A percentile compares a stretch with the other conserved stretches of the same genome.
Conservation (phyloP, 2,888 invertebrate species). For the Pandemis cinnamomeana region DNA sequence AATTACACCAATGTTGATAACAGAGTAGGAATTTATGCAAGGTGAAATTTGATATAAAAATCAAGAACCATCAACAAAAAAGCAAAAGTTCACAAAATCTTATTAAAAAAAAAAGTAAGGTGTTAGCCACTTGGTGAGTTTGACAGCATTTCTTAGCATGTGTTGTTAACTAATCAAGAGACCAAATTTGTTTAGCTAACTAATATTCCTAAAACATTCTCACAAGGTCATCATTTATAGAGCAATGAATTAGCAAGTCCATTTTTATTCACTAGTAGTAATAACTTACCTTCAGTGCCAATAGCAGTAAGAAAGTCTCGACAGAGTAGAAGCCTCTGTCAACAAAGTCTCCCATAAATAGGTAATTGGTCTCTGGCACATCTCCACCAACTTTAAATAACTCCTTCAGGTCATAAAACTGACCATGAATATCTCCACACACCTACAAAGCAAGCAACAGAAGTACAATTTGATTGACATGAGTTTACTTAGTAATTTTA, state of each 20-base stretch:
- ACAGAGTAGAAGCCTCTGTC: constrained; percentile 99
- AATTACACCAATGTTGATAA: neutral
- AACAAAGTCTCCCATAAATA: constrained; percentile 99
- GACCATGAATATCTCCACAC: constrained; percentile 99
- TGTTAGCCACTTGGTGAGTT: neutral
- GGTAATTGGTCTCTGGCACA: constrained; percentile 99
- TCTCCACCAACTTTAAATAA: constrained; percentile 99
- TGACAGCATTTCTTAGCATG: neutral
- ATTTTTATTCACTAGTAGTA: neutral
- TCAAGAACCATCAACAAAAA: neutral
- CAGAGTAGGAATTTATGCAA: no score
- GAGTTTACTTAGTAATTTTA: no score
- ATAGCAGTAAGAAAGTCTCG: constrained; percentile 97
- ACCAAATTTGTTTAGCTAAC: neutral
- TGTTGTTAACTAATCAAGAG: neutral
- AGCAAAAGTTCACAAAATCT: neutral
- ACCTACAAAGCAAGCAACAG: constrained; percentile 86
- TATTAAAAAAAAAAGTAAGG: no score
- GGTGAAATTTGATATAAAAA: neutral
- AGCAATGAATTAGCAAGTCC: neutral
- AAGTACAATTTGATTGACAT: neutral
- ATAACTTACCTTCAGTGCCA: constrained; percentile 95
- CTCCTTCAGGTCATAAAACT: constrained; percentile 99
- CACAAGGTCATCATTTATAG: neutral
- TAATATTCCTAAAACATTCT: neutral